Evolutionary conservation across 2,113 vertebrate species (phyloP), one percentile per base, ranked within the genome.

Genomic region (Stigmatopora nigra): DNA sequence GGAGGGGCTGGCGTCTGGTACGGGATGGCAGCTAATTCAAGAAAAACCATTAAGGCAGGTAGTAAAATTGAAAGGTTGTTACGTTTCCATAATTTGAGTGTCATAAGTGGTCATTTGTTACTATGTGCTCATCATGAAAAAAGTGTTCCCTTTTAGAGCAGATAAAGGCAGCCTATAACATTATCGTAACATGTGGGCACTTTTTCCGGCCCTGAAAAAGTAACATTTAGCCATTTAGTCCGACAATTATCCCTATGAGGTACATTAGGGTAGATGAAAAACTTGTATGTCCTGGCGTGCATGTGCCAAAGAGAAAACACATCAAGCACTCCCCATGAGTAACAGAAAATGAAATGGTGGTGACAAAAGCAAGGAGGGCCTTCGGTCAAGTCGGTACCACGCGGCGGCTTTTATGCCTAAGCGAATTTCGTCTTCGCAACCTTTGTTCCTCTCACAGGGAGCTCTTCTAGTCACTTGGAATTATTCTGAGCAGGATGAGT

Each of bases 401-500:
- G 17, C 35, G 16, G 35, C 4, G 57, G 35, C 12, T 22, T 56
- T 64, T 46, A 20, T 36, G 52, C 62, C 12, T 56, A 45, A 69
- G 46, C 45, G 48, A 61, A 36, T 38, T 36, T 20, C 6, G 59
- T 55, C 55, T 58, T 56, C 38, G 45, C 38, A 63, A 13, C 19
- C 47, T 69, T 63, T 68, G 53, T 55, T 70, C 49, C 51, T 64
- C 65, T 78, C 44, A 44, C 41, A 69, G 61, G 56, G 48, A 41
- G 57, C 59, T 17, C 49, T 20, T 17, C 66, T 57, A 47, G 25
- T 52, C 71, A 63, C 69, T 79, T 68, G 60, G 76, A 65, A 64
- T 73, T 70, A 68, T 62, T 81, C 68, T 65, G 63, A 19, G 63
- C n/a, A 35, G 59, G 53, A 15, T 65, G 55, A 76, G 60, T 41